phyloP scores from a whole-genome alignment of 2,888 invertebrate species.

The Ophonus ardosiacus region DNA sequence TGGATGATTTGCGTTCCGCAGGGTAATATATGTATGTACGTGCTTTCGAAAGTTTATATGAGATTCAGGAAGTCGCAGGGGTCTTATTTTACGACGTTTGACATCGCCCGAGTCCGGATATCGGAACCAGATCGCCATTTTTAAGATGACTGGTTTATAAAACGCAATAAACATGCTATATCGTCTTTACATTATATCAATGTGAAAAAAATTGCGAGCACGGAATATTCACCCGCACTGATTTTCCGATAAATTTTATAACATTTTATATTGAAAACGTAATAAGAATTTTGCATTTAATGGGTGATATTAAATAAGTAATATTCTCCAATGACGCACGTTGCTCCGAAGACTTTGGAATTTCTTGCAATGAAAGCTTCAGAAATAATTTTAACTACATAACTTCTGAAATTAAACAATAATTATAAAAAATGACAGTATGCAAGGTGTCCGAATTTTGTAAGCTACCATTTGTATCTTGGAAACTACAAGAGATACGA shows the following conservation, averaged over 20 bases:
- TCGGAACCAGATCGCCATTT: conserved; percentile 44
- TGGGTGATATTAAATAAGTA: background rate
- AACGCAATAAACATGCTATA: conserved; percentile 50
- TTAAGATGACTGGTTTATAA: conserved; percentile 47
- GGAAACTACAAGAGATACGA: too few species aligned
- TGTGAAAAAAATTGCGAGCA: conserved; percentile 8
- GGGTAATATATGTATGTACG: conserved; percentile 43
- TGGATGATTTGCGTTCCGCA: conserved; percentile 32
- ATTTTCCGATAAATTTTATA: conserved; percentile 31
- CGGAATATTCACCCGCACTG: conserved; percentile 2
- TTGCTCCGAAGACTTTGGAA: background rate
- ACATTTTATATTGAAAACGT: background rate
- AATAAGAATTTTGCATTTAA: background rate
- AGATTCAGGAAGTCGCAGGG: conserved; percentile 47
- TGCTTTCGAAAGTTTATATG: conserved; percentile 45
- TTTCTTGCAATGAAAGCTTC: background rate
- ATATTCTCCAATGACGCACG: background rate
- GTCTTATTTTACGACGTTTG: conserved; percentile 48
- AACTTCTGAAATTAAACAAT: background rate
- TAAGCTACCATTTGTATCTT: too few species aligned
- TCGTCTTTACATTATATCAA: conserved; percentile 13
- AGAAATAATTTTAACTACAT: background rate
- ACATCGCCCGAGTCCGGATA: conserved; percentile 48
- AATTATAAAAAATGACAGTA: too few species aligned
- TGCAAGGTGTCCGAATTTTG: too few species aligned